phyloP scores from a whole-genome alignment of 2,797 vertebrate species.

The Myiothlypis chrysogaster region DNA sequence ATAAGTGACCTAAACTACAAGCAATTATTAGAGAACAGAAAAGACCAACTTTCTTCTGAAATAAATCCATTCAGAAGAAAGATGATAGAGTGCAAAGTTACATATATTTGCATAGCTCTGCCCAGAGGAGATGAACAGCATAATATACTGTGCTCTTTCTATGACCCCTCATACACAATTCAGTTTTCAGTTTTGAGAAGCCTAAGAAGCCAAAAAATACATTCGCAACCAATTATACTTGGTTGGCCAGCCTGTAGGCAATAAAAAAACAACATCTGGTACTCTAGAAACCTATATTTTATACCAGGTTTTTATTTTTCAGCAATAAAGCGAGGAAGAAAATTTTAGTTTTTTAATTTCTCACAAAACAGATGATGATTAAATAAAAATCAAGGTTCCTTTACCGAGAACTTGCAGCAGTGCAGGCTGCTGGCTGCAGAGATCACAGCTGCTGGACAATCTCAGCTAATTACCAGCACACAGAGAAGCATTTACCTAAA shows the following conservation, averaged over 20 bases:
- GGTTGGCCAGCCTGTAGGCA: not conserved
- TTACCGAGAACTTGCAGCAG: not conserved
- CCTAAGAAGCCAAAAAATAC: not conserved
- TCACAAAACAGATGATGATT: not conserved
- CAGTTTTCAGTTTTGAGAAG: not conserved
- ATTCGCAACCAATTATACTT: not conserved
- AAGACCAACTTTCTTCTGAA: not conserved
- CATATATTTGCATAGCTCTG: not conserved
- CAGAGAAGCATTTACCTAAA: not conserved
- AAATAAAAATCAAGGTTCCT: not conserved
- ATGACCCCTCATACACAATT: not conserved
- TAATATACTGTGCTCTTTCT: not conserved
- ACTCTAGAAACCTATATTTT: conserved; percentile 12
- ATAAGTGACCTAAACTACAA: not conserved
- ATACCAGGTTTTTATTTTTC: not conserved
- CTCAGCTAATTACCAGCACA: not conserved
- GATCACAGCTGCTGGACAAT: not conserved
- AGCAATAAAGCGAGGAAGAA: not conserved
- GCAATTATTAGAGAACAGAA: not conserved
- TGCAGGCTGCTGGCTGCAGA: not conserved
- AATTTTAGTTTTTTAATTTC: not conserved
- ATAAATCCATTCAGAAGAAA: not conserved
- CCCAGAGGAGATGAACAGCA: not conserved
- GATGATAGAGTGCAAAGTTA: not conserved
- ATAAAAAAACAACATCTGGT: not conserved